Evolutionary conservation across 92 coral and sea anemone species (phyloP), one percentile per base, ranked within the genome.

Genomic region (Phenganax stokvisi): DNA sequence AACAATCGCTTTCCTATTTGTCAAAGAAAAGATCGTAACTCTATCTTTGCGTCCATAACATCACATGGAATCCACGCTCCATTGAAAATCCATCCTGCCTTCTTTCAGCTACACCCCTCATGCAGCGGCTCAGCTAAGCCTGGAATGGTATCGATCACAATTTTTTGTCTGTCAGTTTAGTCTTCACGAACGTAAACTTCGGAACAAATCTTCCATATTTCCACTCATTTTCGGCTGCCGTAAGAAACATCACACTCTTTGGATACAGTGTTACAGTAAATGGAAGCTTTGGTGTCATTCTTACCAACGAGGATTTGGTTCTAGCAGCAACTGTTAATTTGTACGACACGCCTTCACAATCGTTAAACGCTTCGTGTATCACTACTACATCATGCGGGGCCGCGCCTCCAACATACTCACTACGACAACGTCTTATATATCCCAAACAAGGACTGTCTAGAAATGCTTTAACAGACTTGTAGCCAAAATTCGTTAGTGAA

Each of bases 171-270:
- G 51, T 68, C 20, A 29, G 16, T 10, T 1, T 68, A 16, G 16
- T 68, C 73, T 68, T 68, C 73, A 10, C 20, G 2, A 30, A 76
- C 30, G 6, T 59, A 25, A 76, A 76, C 30, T 31, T 60, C n/a
- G 70, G 81, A 8, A 57, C 20, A 80, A 90, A 88, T 10, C 83
- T 79, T 10, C 97, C 98, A 65, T 88, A 91, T 79, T 77, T 93
- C 97, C 97, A 91, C 5, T 62, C 93, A 69, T 90, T 84, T 54
- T 91, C 81, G 51, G 85, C 94, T 12, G 94, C 84, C 10, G 87
- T 84, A 6, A 92, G 60, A 72, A 89, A 93, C 53, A 82, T 81
- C 15, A 93, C 80, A 29, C 90, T 86, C 71, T 88, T 85, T 51
- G 98, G 98, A 28, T 83, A 75, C 10, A 87, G 81, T 28, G 66